Conservation (phyloP, 1,140 invertebrate species). For the Ctenoplectra terminalis region DNA sequence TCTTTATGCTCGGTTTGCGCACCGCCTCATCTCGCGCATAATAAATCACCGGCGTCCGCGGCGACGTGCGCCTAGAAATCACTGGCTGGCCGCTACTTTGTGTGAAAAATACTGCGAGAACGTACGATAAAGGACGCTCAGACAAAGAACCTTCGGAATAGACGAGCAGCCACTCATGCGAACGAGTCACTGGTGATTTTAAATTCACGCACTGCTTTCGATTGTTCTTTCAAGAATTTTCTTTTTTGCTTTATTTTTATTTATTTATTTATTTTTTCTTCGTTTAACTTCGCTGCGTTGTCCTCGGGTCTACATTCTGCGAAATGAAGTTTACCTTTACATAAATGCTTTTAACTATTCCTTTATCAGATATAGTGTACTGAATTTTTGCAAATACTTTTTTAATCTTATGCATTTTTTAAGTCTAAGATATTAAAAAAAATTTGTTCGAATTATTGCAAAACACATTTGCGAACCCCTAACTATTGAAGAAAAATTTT, state of each 20-base stretch:
- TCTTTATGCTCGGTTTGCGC: conserved; percentile 32
- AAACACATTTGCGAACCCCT: too few species aligned
- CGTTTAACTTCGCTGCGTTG: background rate
- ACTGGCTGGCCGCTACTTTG: background rate
- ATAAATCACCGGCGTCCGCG: conserved; percentile 27
- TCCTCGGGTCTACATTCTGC: too few species aligned
- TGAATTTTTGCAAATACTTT: too few species aligned
- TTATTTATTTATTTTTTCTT: too few species aligned
- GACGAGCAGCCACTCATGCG: background rate
- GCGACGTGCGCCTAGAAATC: background rate
- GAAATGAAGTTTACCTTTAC: too few species aligned
- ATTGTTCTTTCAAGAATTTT: background rate
- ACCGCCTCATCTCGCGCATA: conserved; percentile 36
- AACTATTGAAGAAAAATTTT: too few species aligned
- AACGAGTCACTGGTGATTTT: background rate
- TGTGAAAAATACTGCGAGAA: conserved; percentile 17
- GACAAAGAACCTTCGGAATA: conserved; percentile 14
- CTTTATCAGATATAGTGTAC: too few species aligned
- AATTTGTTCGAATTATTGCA: too few species aligned
- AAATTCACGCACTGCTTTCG: conserved; percentile 13
- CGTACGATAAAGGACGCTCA: background rate
- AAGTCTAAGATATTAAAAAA: too few species aligned
- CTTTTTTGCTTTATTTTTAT: background rate
- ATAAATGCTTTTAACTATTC: too few species aligned
- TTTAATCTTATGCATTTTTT: too few species aligned